Evolutionary conservation across 2,888 invertebrate species (phyloP).

Genomic region (Phorcus lineatus): DNA sequence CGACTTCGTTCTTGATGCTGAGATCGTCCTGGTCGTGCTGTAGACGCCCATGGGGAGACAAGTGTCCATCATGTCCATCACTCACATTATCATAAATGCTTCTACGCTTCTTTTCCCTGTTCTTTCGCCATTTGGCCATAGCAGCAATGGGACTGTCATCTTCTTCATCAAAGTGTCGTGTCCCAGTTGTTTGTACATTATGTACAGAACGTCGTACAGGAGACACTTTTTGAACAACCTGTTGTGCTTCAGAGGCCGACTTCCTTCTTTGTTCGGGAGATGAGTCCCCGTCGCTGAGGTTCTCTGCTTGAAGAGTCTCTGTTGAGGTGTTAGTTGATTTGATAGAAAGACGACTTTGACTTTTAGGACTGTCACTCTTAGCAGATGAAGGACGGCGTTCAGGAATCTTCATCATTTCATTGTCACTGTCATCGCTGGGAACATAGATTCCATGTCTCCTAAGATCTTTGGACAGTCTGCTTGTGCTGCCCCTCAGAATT

Average conservation of each 20-base stretch:
- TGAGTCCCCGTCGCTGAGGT: slow-evolving; percentile 59
- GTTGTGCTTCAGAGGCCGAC: slow-evolving; percentile 13
- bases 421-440: slow-evolving; percentile 64
- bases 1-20: slow-evolving; percentile 56
- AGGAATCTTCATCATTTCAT: slow-evolving; percentile 50
- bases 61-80: slow-evolving; percentile 44
- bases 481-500: slow-evolving; percentile 50
- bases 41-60: slow-evolving; percentile 39
- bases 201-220: background rate
- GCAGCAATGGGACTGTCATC: slow-evolving; percentile 58
- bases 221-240: background rate
- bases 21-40: background rate
- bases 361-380: slow-evolving; percentile 65
- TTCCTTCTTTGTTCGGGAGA: slow-evolving; percentile 56
- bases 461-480: slow-evolving; percentile 55
- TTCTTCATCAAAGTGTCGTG: slow-evolving; percentile 43
- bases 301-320: slow-evolving; percentile 65
- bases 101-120: slow-evolving; percentile 50
- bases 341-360: slow-evolving; percentile 59
- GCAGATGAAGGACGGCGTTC: slow-evolving; percentile 56
- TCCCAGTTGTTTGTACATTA: slow-evolving; percentile 13
- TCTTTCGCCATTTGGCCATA: slow-evolving; percentile 63
- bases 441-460: slow-evolving; percentile 61
- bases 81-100: slow-evolving; percentile 68
- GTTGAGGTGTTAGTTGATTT: slow-evolving; percentile 69